Base-by-base conservation (phyloP, 2,113 vertebrate species). In the Grallaria varia region DNA sequence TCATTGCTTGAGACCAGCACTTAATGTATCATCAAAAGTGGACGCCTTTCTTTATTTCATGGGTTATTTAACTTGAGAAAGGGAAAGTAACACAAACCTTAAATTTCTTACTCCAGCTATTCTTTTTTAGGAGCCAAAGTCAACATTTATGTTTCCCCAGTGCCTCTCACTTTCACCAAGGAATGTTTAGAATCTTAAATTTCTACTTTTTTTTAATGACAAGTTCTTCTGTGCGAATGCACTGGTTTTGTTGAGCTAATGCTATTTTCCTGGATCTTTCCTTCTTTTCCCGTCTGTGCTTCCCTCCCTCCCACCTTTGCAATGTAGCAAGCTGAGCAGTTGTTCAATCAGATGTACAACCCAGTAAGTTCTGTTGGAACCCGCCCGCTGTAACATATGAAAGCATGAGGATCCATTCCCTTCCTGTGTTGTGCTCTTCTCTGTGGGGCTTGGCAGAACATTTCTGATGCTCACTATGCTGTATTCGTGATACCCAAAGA, bases 271-370 rank as follows among this genome's bases (percentile, higher is more conserved):
- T 97, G 98, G 97, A 98, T 98, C 97, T 98, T 98, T 98, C 98
- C 98, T 98, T 98, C 96, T 98, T 97, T 98, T 97, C 97, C 86
- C 98, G 96, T 98, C 97, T 98, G 96, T 98, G 98, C 97, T 97
- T 98, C 98, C 97, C 97, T 98, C 97, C 97, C 91, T 97, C 94
- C 97, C 97, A 98, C 97, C 98, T 99, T 99, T 98, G 98, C 98
- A 98, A 98, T 99, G 98, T 99, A 99, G 99, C 99, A 99, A 98
- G 99, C 99, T 98, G 99, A 99, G 98, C 99, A 99, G 98, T 99
- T 99, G 98, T 99, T 99, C 99, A 99, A 99, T 99, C 99, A 99
- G 98, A 99, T 99, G 99, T 99, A 99, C 98, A 99, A 98, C 96
- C 99, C 99, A 98, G 99, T 99, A 99, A 99, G 99, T 99, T 96